Conservation (phyloP, 2,797 vertebrate genomes). For the Coregonus suidteri region DNA sequence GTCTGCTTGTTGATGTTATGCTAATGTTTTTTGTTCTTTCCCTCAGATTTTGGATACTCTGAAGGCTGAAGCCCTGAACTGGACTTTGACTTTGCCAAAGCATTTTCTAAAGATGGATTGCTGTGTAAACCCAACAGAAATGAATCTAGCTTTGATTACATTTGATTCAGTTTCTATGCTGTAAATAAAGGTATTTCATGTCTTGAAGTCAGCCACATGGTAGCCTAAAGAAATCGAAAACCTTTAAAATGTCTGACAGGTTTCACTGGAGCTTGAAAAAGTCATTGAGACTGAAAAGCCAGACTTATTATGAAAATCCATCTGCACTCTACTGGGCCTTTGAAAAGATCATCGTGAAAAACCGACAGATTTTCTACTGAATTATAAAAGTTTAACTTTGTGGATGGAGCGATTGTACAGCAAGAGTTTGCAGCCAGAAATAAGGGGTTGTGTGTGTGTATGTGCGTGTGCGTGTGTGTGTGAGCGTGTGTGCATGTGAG, state of each 20-base stretch:
- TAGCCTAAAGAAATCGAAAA: conserved; percentile 9
- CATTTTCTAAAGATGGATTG: not conserved
- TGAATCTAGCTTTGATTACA: not conserved
- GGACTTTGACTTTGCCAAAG: not conserved
- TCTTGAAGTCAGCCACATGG: not conserved
- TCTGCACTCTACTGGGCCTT: conserved; percentile 15
- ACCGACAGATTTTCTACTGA: conserved; percentile 9
- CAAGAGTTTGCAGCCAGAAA: not conserved
- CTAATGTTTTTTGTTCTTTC: not conserved
- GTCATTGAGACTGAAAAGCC: conserved; percentile 35
- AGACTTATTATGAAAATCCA: conserved; percentile 36
- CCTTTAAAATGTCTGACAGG: conserved; percentile 27
- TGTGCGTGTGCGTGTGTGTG: not conserved
- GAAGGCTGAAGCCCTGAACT: not conserved
- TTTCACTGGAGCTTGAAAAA: conserved; percentile 34
- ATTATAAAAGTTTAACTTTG: conserved; percentile 29
- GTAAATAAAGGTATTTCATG: not conserved
- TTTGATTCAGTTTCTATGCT: not conserved
- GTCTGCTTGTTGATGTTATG: not conserved
- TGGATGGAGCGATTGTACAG: not conserved
- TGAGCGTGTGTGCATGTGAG: not conserved
- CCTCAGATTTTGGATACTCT: not conserved
- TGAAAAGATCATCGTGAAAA: conserved; percentile 11
- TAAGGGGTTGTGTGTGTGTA: not conserved
- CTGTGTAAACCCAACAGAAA: not conserved